Conservation (phyloP, 2,113 vertebrate species). For the Heterochromis multidens region DNA sequence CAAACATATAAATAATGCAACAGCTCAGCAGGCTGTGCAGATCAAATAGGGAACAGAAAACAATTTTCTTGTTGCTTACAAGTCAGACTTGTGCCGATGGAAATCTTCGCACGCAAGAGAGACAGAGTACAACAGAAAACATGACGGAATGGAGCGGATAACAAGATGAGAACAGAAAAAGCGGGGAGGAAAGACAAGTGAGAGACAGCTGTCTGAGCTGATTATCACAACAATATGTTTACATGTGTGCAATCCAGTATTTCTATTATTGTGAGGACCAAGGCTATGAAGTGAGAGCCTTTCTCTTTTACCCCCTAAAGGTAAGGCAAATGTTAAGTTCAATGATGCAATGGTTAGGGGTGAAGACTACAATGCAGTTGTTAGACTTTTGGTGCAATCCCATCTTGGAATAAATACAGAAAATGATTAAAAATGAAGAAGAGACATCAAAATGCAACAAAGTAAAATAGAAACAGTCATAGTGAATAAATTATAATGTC, state of each 20-base stretch:
- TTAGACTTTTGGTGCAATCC: not conserved
- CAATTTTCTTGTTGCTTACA: constrained; percentile 2
- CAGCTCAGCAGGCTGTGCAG: not conserved
- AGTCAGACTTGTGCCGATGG: not conserved
- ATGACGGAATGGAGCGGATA: not conserved
- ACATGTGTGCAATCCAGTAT: not conserved
- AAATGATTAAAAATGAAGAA: not conserved
- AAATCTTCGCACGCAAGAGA: constrained; percentile 19
- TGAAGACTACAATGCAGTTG: not conserved
- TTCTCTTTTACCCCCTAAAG: not conserved
- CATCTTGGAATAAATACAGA: not conserved
- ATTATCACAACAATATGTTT: not conserved
- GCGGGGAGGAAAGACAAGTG: not conserved
- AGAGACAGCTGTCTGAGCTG: not conserved
- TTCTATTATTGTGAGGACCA: not conserved
- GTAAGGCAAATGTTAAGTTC: not conserved
- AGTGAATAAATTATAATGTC: not conserved
- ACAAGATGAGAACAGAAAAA: not conserved
- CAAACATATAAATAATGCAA: constrained; percentile 37
- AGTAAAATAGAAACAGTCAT: too few species aligned
- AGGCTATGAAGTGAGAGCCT: not conserved
- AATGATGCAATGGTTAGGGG: not conserved
- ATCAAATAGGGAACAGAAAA: constrained; percentile 24
- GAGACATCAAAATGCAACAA: not conserved
- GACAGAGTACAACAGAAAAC: not conserved